Base-by-base conservation (phyloP, 2,113 vertebrate species). In the Corythornis madagascariensis region DNA sequence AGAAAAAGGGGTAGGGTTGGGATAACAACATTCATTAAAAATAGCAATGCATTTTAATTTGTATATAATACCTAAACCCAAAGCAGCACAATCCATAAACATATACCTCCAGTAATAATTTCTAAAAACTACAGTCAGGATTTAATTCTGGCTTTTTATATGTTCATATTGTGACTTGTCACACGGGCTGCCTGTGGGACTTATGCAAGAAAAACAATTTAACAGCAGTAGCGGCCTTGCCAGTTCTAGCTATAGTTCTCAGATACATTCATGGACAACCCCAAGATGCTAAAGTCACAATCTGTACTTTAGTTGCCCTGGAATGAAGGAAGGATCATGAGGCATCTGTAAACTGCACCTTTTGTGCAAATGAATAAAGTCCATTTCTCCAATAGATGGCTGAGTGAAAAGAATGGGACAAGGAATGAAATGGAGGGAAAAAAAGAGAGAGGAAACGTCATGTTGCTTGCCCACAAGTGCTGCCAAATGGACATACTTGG, bases 401-500 rank as follows among this genome's bases (percentile, higher is more conserved):
- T 87, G 43, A 63, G 45, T 29, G 60, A 63, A 87, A 86, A 95
- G 84, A 93, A 86, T 17, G 48, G 59, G 43, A 66, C 38, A 60
- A 64, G 79, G 64, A 95, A 80, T 38, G 52, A 94, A 92, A 87
- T 7, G 15, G 79, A 78, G 38, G 35, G 13, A 6, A 92, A 65
- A 88, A 57, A 61, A 50, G 4, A 64, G 29, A 79, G 69, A 89
- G 87, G 79, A 94, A 92, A 92, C 33, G 2, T 72, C 57, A 90
- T 3, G 2, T 91, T 89, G 78, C 81, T 87, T 88, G 87, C 74
- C 82, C 6, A 1, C 45, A 91, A 89, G 65, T 64, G 67, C 85
- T 93, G 91, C 89, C 91, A 96, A 95, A 92, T 53, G 69, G 87
- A 88, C 84, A 67, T 83, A 80, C 29, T 50, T 89, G 82, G 86